Conservation (phyloP, 1,140 invertebrate species). For the Wasmannia auropunctata region DNA sequence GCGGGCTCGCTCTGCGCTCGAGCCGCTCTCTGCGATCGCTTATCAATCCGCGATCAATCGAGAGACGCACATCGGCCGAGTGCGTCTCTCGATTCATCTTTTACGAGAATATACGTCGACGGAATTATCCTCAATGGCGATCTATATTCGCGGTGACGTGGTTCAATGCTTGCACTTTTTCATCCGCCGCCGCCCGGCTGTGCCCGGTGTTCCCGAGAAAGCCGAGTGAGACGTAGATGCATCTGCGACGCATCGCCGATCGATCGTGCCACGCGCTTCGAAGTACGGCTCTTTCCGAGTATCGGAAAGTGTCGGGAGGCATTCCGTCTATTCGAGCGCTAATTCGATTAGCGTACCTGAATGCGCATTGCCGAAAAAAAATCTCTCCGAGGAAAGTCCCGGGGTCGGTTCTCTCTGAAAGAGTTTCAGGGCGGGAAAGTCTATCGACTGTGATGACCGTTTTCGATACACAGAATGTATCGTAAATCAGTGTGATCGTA, state of each 20-base stretch:
- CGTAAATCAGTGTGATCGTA: neutral
- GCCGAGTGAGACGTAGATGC: constrained; percentile 16
- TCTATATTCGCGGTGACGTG: constrained; percentile 31
- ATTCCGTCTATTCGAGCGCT: neutral
- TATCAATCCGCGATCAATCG: constrained; percentile 22
- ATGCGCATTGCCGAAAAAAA: neutral
- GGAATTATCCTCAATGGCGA: constrained; percentile 35
- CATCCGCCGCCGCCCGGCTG: neutral
- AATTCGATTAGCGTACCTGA: constrained; percentile 26
- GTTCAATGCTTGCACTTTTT: constrained; percentile 28
- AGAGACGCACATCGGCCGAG: constrained; percentile 1
- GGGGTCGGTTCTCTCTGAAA: neutral
- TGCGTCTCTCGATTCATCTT: constrained; percentile 15
- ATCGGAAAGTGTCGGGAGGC: neutral
- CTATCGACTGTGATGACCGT: neutral
- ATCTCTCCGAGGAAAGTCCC: neutral
- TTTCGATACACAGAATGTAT: neutral
- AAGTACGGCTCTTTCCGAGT: neutral
- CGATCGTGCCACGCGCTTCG: neutral
- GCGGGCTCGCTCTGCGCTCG: neutral
- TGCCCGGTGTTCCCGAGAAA: constrained; percentile 17
- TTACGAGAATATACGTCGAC: neutral
- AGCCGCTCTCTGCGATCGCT: neutral
- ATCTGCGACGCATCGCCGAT: neutral
- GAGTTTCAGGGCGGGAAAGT: neutral